phyloP scores from a whole-genome alignment of 2,113 vertebrate genomes.

The Xenopus tropicalis region UCB_Xtro_10.0 CM004446.2:129445001-129445500 shows the following conservation, averaged over 20 bases:
- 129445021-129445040: neutral
- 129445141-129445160: slow-evolving; percentile 42
- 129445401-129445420: neutral
- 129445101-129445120: slow-evolving; percentile 41
- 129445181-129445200: slow-evolving; percentile 44
- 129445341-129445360: neutral
- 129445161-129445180: slow-evolving; percentile 32
- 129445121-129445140: slow-evolving; percentile 30
- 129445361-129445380: neutral
- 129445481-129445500: neutral
- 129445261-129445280: slow-evolving; percentile 39
- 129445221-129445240: slow-evolving; percentile 43
- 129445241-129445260: slow-evolving; percentile 38
- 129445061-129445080: slow-evolving; percentile 37
- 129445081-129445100: slow-evolving; percentile 46
- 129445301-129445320: neutral
- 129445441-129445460: too few species aligned
- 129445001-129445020: neutral
- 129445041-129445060: slow-evolving; percentile 9
- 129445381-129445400: neutral
- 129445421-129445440: too few species aligned
- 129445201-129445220: slow-evolving; percentile 41
- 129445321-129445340: slow-evolving; percentile 1
- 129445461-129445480: too few species aligned
- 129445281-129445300: slow-evolving; percentile 24